Evolutionary conservation across 2,888 invertebrate species (phyloP).

Genomic region (Ophioninae sp.): DNA sequence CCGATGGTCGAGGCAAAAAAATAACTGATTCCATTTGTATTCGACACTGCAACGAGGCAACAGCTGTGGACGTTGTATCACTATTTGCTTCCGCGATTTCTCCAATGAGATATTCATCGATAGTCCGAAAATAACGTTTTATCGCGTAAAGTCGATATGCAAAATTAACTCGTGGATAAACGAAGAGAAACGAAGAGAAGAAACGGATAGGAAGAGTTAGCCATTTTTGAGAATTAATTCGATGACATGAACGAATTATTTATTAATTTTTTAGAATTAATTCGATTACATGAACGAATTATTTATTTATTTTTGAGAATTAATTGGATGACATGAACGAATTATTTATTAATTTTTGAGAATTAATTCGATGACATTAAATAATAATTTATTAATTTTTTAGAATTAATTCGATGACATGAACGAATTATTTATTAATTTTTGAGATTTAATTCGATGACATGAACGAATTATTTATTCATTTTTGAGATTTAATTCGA

Average conservation of each 20-base stretch:
- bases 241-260: too few relatives aligned
- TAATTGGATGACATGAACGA: slow-evolving; percentile 36
- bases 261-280: too few relatives aligned
- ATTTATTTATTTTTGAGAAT: too few relatives aligned
- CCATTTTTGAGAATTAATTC: slow-evolving; percentile 37
- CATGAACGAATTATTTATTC: slow-evolving; percentile 25
- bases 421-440: too few relatives aligned
- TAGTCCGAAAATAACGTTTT: slow-evolving; percentile 21
- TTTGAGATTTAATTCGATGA: slow-evolving; percentile 40
- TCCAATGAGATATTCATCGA: slow-evolving; percentile 40
- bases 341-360: too few relatives aligned
- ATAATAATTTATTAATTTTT: too few relatives aligned
- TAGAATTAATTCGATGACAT: slow-evolving; percentile 45
- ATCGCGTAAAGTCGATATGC: slow-evolving; percentile 22
- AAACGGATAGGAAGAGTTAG: slow-evolving; percentile 61
- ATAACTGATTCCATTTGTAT: background rate
- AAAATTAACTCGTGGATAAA: slow-evolving; percentile 21
- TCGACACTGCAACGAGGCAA: background rate
- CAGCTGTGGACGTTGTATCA: background rate
- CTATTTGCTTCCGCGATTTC: background rate
- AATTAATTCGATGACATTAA: slow-evolving; percentile 47
- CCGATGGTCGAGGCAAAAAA: background rate
- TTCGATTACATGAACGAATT: slow-evolving; percentile 35
- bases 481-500: slow-evolving; percentile 36
- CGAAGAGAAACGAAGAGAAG: slow-evolving; percentile 57